Evolutionary conservation across 2,797 vertebrate species (phyloP), one percentile per base, ranked within the genome.

Genomic region (Danio choprae): DNA sequence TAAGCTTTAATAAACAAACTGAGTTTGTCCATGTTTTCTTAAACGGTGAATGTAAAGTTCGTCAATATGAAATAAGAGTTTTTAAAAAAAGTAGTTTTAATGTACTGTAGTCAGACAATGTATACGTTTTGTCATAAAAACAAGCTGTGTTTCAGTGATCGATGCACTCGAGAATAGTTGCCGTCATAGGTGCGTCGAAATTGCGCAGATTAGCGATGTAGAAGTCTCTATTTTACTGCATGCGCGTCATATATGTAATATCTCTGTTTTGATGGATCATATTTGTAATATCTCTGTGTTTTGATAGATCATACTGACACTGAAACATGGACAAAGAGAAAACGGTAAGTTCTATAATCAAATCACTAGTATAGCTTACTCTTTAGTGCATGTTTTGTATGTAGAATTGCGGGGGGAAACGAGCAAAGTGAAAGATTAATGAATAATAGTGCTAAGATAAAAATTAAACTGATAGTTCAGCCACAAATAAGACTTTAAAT

Each of bases 111-210:
- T 38, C 0, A n/a, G 13, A 48, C 64, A 8, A 13, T 11, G n/a
- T 55, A 7, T 8, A 7, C 51, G 18, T 22, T 22, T 2, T 68
- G 51, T 38, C 15, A 29, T 38, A 1, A 7, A 41, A 70, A 18
- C 6, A 53, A 53, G 1, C 44, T 68, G 36, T 53, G 13, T 41
- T 36, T 13, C 15, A 12, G 0, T 12, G 15, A 18, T 40, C 2
- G 6, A 1, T 50, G 8, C 0, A 11, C 16, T 16, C 11, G 4
- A 29, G 44, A 38, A 38, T 38, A 15, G 9, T 50, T 69, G 10
- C n/a, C 4, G 13, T 84, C 83, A 82, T 36, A 4, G 22, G 4
- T 76, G 83, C 80, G 80, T 40, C 56, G 0, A 50, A 38, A 20
- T 69, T 84, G 46, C 65, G 76, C 83, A 81, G 56, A 62, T 38